Base-by-base conservation (phyloP, 2,888 invertebrate species). In the Lordiphosa andalusiaca region DNA sequence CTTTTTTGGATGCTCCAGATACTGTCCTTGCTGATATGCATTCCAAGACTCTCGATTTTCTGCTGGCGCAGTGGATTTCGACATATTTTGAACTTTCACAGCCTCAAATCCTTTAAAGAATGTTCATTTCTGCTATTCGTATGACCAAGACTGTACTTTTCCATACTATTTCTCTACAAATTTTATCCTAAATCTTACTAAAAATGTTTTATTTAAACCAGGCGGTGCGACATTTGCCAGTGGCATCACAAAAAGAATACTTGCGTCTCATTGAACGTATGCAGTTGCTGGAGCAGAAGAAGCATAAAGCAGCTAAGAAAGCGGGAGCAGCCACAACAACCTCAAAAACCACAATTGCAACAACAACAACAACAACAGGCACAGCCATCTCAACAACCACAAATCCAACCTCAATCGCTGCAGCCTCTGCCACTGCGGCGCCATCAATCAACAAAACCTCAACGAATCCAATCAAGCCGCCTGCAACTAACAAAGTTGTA, bases 201-300 rank as follows among this genome's bases (percentile, higher is more conserved):
- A 23, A 23, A 4, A 7, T 7, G 3, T 2, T 3, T 30, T 30
- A 3, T 2, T 30, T 30, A 0, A 30, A 30, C 30, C 53, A 89
- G 90, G 88, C 89, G 51, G 90, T 90, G 25, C 80, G 88, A 4
- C 90, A 90, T 77, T 76, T 90, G 42, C 89, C 90, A 1, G 78
- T 78, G 35, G 86, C 89, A 4, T 87, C 90, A 0, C 90, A 90
- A 65, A 72, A 84, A 44, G 90, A 90, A 70, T 90, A 90, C 59
- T 74, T 88, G 10, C 80, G 81, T 2, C 70, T 90, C 0, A 66
- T 89, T 2, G 86, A 86, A 62, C 89, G 90, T 4, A 90, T 90
- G 89, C 82, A 84, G 67, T 46, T 88, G 52, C 72, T 90, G 25
- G 89, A 90, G 63, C 85, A 86, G 23, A 80, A 81, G 37, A 80